Base-by-base conservation (phyloP, 2,888 invertebrate species). In the Brachypterus glaber region DNA sequence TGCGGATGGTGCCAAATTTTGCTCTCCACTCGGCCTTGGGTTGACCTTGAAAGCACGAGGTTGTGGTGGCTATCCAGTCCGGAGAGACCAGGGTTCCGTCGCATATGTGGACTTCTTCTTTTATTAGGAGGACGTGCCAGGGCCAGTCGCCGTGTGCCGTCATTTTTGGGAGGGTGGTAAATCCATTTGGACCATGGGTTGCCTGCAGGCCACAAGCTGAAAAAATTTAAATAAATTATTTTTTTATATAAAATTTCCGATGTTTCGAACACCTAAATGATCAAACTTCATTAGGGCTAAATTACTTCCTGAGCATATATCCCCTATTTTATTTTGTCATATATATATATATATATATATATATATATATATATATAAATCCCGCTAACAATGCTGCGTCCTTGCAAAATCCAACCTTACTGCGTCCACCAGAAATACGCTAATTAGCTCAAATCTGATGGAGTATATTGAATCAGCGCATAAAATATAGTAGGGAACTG, bases 1-100 rank as follows among this genome's bases (percentile, higher is more conserved):
- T 71, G 30, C 90, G 74, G 0, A 86, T 77, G 4, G 77, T 73
- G 2, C 88, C 89, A 40, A 87, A 72, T 48, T 82, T 72, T 0
- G 85, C 88, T 16, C 79, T 76, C 90, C 90, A 90, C 60, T 88
- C 86, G 0, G 87, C 86, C 59, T 85, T 82, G 13, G 86, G 82
- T 68, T 89, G 89, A 2, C 89, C 82, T 55, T 77, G 63, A 60
- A 91, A 91, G 58, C 91, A 92, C 3, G 87, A 84, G 7, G 86
- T 82, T 0, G 90, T 86, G 16, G 90, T 89, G 26, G 89, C 69
- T 7, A 92, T 74, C 90, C 91, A 91, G 40, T 80, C 77, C 3
- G 79, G 71, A 17, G 86, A 82, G 30, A 90, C 73, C 25, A 92
- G 71, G 1, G 87, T 85, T 2, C 85, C 90, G 61, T 92, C 91